Conservation (phyloP, 2,888 invertebrate species). For the Heliconius charithonia region DNA sequence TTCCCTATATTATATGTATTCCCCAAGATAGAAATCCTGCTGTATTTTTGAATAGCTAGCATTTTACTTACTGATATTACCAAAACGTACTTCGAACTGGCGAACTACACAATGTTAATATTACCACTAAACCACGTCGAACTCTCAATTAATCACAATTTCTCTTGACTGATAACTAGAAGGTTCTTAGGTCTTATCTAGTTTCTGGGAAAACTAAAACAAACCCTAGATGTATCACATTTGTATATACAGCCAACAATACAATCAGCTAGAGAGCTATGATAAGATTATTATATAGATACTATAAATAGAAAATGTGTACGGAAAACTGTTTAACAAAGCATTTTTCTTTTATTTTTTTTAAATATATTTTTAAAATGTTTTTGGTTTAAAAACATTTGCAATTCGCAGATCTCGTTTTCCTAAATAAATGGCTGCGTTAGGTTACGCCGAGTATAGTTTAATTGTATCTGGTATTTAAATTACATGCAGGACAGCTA, state of each 20-base stretch:
- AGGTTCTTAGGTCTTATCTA: conserved; percentile 15
- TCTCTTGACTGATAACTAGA: neutral
- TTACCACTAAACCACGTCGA: neutral
- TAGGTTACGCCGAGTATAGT: neutral
- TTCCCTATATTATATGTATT: no score
- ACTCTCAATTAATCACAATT: neutral
- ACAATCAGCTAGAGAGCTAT: conserved; percentile 25
- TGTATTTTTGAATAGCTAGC: no score
- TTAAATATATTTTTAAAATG: no score
- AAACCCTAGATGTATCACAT: conserved; percentile 34
- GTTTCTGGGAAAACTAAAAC: conserved; percentile 29
- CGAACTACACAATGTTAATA: neutral
- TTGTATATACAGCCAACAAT: conserved; percentile 36
- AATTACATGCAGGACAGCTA: neutral
- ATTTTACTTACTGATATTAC: no score
- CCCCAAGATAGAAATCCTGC: no score
- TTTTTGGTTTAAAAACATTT: no score
- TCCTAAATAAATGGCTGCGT: neutral
- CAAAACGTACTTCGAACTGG: neutral
- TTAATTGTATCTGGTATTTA: neutral
- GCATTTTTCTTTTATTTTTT: neutral
- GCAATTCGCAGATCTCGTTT: no score
- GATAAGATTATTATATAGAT: conserved; percentile 26
- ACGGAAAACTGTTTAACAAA: neutral
- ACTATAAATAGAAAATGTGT: neutral